Percentiles rank a stretch among this genome's conserved stretches.
Conservation (phyloP, 1,140 invertebrate species). For the Megathymus violae region DNA sequence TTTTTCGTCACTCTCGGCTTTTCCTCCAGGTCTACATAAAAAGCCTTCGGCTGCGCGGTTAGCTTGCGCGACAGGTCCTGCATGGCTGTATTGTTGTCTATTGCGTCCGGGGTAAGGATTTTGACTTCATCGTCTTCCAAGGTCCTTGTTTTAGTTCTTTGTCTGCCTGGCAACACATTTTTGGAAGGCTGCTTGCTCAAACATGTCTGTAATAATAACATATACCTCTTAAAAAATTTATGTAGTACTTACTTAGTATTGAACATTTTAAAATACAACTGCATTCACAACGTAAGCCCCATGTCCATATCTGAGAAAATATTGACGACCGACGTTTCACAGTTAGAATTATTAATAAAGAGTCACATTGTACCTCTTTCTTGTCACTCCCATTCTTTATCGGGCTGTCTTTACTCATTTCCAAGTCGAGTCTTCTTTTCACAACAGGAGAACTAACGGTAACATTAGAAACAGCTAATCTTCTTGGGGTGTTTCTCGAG, state of each 20-base stretch:
- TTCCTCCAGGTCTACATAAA: constrained; percentile 67
- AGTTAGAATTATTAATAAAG: too few relatives aligned
- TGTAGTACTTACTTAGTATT: too few relatives aligned
- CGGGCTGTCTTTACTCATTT: constrained; percentile 22
- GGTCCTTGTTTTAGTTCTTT: constrained; percentile 72
- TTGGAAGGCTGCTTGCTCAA: constrained; percentile 12
- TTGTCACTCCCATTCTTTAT: constrained; percentile 15
- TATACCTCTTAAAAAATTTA: too few relatives aligned
- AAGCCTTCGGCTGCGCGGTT: constrained; percentile 71
- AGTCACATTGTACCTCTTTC: constrained; percentile 9
- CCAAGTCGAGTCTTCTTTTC: constrained; percentile 54
- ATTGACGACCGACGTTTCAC: too few relatives aligned
- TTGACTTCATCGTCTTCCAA: constrained; percentile 75
- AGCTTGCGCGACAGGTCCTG: constrained; percentile 57
- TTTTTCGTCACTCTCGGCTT: constrained; percentile 38
- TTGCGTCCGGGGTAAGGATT: constrained; percentile 59
- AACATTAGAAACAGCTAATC: constrained; percentile 55
- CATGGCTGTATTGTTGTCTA: constrained; percentile 69
- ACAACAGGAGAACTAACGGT: constrained; percentile 72
- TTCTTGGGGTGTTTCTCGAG: constrained; percentile 40
- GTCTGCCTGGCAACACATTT: constrained; percentile 34
- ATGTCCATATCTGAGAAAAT: too few relatives aligned
- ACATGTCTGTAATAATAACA: constrained; percentile 14
- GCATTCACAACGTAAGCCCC: too few relatives aligned
- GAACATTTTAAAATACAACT: too few relatives aligned